Percentiles rank a stretch among this genome's conserved stretches.
Conservation (phyloP, 2,888 invertebrate genomes). For the Hydrotaea cyrtoneurina region DNA sequence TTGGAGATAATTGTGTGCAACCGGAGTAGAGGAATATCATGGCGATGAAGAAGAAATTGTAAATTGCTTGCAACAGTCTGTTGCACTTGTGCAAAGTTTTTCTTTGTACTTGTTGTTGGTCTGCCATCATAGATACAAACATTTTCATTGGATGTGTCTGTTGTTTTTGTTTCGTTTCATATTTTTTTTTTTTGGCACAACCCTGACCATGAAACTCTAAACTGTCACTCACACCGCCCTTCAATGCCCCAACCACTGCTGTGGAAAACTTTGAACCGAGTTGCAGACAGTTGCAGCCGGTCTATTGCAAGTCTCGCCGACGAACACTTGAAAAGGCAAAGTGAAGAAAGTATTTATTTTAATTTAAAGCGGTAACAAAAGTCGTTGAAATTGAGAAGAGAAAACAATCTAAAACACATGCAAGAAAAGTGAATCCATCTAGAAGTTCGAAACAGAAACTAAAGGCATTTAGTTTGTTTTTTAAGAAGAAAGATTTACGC, state of each 20-base stretch:
- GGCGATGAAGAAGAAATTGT: constrained; percentile 37
- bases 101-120: neutral
- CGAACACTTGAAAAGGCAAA: neutral
- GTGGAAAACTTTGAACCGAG: constrained; percentile 1
- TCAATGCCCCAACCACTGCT: neutral
- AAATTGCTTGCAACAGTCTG: constrained; percentile 68
- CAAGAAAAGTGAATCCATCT: neutral
- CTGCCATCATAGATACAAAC: neutral
- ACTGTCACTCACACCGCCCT: constrained; percentile 61
- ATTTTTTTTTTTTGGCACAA: constrained; percentile 56
- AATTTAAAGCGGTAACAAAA: neutral
- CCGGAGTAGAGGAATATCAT: neutral
- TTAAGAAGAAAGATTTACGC: too few relatives aligned
- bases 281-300: constrained; percentile 20
- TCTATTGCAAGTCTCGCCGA: neutral
- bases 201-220: constrained; percentile 66
- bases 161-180: constrained; percentile 1
- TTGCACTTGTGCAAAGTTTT: constrained; percentile 64
- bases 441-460: neutral
- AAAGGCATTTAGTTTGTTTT: too few relatives aligned
- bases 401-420: too few relatives aligned
- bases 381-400: neutral
- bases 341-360: constrained; percentile 31
- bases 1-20: neutral
- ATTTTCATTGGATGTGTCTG: neutral